phyloP scores from a whole-genome alignment of 2,797 vertebrate genomes.

The Esox lucius region DNA sequence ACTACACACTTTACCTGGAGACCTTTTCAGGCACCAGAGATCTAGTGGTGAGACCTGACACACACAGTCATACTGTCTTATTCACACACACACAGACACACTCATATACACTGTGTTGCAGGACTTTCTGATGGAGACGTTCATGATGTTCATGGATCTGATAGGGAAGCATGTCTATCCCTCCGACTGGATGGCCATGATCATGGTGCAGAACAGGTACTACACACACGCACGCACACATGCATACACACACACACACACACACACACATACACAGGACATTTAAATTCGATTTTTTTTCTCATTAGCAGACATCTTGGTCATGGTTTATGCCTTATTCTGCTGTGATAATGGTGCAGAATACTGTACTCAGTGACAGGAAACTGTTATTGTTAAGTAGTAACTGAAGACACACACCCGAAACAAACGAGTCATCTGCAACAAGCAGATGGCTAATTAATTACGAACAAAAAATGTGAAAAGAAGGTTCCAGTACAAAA shows the following conservation, averaged over 20 bases:
- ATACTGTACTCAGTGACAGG: not conserved
- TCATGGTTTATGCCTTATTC: not conserved
- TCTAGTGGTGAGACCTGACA: constrained; percentile 83
- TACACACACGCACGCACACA: not conserved
- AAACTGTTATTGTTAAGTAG: not conserved
- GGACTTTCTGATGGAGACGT: constrained; percentile 98
- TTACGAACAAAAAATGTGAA: not conserved
- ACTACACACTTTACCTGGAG: constrained; percentile 91
- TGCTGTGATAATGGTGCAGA: not conserved
- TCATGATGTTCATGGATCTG: constrained; percentile 93
- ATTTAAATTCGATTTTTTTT: not conserved
- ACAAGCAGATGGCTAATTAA: not conserved
- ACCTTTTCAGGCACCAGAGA: constrained; percentile 86
- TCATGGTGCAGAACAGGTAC: constrained; percentile 98
- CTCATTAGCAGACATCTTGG: not conserved
- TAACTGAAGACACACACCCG: not conserved
- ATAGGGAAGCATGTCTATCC: constrained; percentile 95
- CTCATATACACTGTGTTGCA: constrained; percentile 55
- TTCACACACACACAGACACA: not conserved
- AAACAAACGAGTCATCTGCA: not conserved
- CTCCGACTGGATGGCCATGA: constrained; percentile 96
- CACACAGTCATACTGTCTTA: constrained; percentile 4
- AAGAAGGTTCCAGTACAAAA: not conserved
- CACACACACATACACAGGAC: not conserved
- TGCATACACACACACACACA: not conserved